Evolutionary conservation across 2,113 vertebrate species (phyloP), one percentile per base, ranked within the genome.

Genomic region (Podocnemis expansa): DNA sequence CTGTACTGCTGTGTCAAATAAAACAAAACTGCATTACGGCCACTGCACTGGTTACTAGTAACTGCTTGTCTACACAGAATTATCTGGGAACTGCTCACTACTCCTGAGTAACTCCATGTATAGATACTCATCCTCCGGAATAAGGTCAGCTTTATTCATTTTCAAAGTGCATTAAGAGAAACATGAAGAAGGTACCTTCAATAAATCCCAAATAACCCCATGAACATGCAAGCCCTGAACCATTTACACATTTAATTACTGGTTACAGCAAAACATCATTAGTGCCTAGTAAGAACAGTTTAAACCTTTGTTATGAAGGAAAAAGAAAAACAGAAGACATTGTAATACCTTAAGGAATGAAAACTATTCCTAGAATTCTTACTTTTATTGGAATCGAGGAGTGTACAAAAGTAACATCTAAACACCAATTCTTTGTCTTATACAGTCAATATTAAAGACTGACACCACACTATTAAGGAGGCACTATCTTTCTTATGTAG

Each of bases 281-380:
- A 0, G 25, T 6, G 78, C 24, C 5, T 0, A 79, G 1, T 0
- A 0, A 93, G 76, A 29, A 51, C 1, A 1, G 34, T 31, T 34
- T 45, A 3, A 13, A 16, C 0, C 29, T 5, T 84, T 60, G 80
- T 43, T 58, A 81, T 81, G 34, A 60, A 47, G 67, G 43, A 81
- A 1, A 2, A 5, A 76, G n/a, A 41, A 2, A 34, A 75, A 79
- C 17, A 70, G 80, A 91, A 94, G 56, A 38, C 63, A 49, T 43
- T 9, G 25, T 3, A 87, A 83, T 89, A 10, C 80, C 38, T 80
- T 79, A 24, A 51, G 84, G 47, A 12, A 1, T 82, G 34, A 78
- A 87, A 94, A 31, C n/a, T 78, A 47, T 10, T 29, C 29, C 52
- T 54, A 54, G 31, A 92, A 87, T 43, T 56, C 85, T 10, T 84